Conservation (phyloP, 1,140 invertebrate genomes). For the Tetranychus cinnabarinus region DNA sequence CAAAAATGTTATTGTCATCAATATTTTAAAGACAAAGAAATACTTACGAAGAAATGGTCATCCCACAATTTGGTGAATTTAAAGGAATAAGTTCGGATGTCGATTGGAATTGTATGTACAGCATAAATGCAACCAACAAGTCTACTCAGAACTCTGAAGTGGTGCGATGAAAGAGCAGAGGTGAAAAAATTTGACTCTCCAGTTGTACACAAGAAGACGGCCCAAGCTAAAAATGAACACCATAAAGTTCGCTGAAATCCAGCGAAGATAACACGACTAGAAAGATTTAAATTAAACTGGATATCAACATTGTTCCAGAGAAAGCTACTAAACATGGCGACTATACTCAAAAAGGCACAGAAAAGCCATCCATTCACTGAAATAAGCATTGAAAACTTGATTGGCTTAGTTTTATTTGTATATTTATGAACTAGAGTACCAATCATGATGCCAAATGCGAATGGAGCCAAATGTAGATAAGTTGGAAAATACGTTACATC, state of each 20-base stretch:
- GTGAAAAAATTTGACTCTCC: conserved; percentile 15
- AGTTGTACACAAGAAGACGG: conserved; percentile 10
- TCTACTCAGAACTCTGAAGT: too few relatives aligned
- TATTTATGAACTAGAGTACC: neutral
- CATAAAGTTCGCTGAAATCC: conserved; percentile 12
- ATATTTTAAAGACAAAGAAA: neutral
- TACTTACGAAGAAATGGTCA: conserved; percentile 1
- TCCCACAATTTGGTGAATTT: neutral
- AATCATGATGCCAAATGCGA: conserved; percentile 4
- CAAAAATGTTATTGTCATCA: neutral
- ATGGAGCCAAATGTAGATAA: conserved; percentile 7
- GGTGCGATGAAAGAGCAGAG: too few relatives aligned
- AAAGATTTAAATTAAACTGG: neutral
- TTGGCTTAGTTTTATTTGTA: neutral
- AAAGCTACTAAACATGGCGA: conserved; percentile 1
- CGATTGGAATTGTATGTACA: conserved; percentile 16
- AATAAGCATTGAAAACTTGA: neutral
- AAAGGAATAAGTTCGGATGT: neutral
- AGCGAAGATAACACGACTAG: neutral
- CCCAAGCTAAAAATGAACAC: conserved; percentile 14
- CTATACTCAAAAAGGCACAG: neutral
- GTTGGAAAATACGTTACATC: conserved; percentile 3
- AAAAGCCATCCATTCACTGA: conserved; percentile 3
- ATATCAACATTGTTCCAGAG: neutral
- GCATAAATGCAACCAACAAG: conserved; percentile 17